A percentile compares a stretch with the other conserved stretches of the same genome.
These are phyloP conservation scores for Flabesymbios commensalis DNA, from an alignment of 2,888 invertebrate genomes.

Conservation along the genomic window DNA sequence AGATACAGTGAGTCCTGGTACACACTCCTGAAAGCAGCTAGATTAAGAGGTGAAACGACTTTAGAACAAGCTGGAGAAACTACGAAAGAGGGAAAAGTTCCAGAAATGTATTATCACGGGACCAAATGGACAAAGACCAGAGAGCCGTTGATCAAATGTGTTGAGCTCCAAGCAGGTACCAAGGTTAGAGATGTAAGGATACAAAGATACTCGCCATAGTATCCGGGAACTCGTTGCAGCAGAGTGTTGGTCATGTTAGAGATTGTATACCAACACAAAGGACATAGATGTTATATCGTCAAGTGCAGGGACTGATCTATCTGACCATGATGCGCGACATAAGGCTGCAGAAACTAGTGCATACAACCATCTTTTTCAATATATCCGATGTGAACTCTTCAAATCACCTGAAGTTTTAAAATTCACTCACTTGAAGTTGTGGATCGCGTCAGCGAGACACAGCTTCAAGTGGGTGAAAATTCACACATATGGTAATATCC, in stretches of 20 bases:
- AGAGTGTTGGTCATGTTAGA: conserved; percentile 7
- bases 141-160: background rate
- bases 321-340: background rate
- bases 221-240: conserved; percentile 8
- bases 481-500: too few species aligned
- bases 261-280: too few species aligned
- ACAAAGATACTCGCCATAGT: background rate
- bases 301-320: too few species aligned
- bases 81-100: too few species aligned
- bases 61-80: too few species aligned
- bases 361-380: background rate
- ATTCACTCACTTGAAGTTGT: background rate
- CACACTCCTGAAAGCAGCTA: too few species aligned
- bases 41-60: too few species aligned
- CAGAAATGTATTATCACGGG: too few species aligned
- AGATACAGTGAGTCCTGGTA: too few species aligned
- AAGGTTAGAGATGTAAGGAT: background rate
- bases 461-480: too few species aligned
- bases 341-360: conserved; percentile 1
- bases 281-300: too few species aligned
- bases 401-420: background rate
- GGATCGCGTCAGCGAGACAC: background rate
- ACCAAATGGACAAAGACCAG: too few species aligned
- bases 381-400: conserved; percentile 1
- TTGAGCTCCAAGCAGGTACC: background rate